A percentile compares a stretch with the other conserved stretches of the same genome.
phyloP scores from a whole-genome alignment of 2,797 vertebrate species.

The Sebastes cheni region DNA sequence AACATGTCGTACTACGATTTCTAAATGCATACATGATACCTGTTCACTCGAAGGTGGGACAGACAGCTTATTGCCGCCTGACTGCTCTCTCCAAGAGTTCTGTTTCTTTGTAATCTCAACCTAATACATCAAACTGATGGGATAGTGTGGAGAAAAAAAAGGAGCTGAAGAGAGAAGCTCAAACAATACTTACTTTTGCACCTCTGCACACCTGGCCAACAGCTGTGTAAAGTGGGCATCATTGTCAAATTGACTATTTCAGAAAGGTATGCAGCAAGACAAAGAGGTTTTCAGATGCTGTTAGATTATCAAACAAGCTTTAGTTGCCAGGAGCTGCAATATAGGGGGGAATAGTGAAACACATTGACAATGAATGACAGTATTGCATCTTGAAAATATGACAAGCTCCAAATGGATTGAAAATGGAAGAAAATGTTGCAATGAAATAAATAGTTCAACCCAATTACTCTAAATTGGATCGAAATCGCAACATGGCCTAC shows the following conservation, averaged over 20 bases:
- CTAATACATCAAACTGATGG: not conserved
- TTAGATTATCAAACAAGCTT: not conserved
- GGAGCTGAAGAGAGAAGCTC: not conserved
- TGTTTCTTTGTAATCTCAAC: not conserved
- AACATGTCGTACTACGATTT: not conserved
- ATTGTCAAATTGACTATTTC: not conserved
- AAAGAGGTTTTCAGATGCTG: not conserved
- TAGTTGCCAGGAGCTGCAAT: not conserved
- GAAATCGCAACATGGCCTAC: not conserved
- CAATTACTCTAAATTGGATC: accelerated
- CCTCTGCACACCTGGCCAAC: not conserved
- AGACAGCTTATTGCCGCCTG: not conserved
- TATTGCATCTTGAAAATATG: not conserved
- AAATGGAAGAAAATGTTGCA: not conserved
- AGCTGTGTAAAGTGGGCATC: not conserved
- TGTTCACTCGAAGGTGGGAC: not conserved
- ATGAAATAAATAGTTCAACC: not conserved
- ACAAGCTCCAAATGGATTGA: not conserved
- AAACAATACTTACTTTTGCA: not conserved
- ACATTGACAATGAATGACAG: not conserved
- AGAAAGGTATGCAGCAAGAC: not conserved
- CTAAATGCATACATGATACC: not conserved
- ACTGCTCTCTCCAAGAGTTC: not conserved
- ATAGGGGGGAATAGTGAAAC: no score
- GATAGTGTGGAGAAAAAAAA: no score